These are phyloP conservation scores for Dorcus parallelipipedus DNA, from an alignment of 2,888 invertebrate genomes.

Conservation along the genomic window DNA sequence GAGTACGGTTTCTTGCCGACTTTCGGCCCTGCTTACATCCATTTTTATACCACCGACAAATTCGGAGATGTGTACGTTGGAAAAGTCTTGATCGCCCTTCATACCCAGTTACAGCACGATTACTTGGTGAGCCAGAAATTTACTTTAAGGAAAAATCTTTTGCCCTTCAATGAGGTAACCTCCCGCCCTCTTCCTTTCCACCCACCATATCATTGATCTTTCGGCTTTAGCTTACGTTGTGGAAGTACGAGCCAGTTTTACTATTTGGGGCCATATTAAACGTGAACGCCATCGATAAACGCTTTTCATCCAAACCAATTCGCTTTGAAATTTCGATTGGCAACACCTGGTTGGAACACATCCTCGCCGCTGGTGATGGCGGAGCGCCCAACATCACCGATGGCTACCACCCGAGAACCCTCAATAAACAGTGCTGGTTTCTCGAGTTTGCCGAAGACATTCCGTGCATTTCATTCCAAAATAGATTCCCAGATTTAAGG, in stretches of 20 bases:
- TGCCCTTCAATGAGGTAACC: conserved; percentile 35
- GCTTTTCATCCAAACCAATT: conserved; percentile 54
- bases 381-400: conserved; percentile 22
- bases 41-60: conserved; percentile 66
- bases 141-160: conserved; percentile 32
- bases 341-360: conserved; percentile 51
- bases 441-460: conserved; percentile 56
- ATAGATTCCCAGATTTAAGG: conserved; percentile 63
- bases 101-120: conserved; percentile 62
- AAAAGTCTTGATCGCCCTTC: conserved; percentile 67
- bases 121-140: conserved; percentile 47
- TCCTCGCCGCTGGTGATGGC: conserved; percentile 4
- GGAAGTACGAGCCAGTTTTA: conserved; percentile 61
- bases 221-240: conserved; percentile 54
- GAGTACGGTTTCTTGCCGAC: conserved; percentile 72
- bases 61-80: conserved; percentile 65
- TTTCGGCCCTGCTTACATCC: conserved; percentile 77
- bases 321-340: conserved; percentile 68
- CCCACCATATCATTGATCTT: no score
- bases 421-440: conserved; percentile 32
- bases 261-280: conserved; percentile 64
- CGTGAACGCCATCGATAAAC: conserved; percentile 64
- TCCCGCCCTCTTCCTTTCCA: no score
- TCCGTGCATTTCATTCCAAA: conserved; percentile 63
- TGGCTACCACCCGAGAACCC: conserved; percentile 28